These are phyloP conservation scores for Phataginus tricuspis DNA, from an alignment of 2,797 vertebrate genomes.

Conservation along the genomic window DNA sequence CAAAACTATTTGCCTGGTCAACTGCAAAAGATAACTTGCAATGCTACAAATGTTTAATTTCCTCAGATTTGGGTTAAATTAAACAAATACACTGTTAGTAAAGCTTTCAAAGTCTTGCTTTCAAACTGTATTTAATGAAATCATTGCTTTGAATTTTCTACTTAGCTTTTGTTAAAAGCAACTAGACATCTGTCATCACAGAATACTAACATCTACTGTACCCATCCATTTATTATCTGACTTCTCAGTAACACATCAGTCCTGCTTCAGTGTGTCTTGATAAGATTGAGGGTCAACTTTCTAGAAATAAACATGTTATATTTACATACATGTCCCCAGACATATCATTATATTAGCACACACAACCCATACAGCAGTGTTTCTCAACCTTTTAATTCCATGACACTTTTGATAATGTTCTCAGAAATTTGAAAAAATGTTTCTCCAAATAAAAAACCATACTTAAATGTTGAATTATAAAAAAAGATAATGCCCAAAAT, in stretches of 20 bases:
- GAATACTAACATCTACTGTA: neutral
- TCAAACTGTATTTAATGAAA: slow-evolving; percentile 27
- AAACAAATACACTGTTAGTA: neutral
- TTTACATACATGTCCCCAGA: neutral
- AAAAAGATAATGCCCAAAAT: neutral
- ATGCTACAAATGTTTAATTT: slow-evolving; percentile 5
- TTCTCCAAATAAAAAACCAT: slow-evolving; percentile 12
- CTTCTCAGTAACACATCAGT: neutral
- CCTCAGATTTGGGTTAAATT: neutral
- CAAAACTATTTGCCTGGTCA: slow-evolving; percentile 38
- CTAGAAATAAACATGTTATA: neutral
- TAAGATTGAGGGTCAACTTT: neutral
- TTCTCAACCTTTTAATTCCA: neutral
- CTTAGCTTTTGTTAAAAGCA: slow-evolving; percentile 4
- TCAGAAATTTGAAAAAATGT: slow-evolving; percentile 27
- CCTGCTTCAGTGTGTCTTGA: neutral
- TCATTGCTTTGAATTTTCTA: slow-evolving; percentile 28
- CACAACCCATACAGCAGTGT: neutral
- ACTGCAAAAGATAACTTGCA: neutral
- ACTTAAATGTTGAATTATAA: neutral
- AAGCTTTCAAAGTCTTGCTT: slow-evolving; percentile 16
- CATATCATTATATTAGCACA: neutral
- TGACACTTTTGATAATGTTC: slow-evolving; percentile 26
- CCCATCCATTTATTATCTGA: neutral
- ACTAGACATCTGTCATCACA: neutral